Base-by-base conservation (phyloP, 2,888 invertebrate species). In the Podotricha telesiphe region DNA sequence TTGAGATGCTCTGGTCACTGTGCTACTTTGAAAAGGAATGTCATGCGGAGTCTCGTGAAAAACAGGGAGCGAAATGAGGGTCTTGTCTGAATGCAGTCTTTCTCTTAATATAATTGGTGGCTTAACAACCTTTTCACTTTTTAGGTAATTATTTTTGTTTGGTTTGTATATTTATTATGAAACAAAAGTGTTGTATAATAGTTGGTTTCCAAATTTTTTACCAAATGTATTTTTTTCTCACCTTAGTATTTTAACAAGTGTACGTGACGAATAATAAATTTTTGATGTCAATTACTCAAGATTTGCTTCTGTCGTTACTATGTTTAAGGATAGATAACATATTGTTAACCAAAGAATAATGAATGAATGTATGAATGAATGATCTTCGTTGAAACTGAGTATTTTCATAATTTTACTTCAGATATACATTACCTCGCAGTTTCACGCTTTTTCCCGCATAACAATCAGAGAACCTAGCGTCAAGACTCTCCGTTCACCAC, bases 1-100 rank as follows among this genome's bases (percentile, higher is more conserved):
- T 74, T 74, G 77, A 82, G 74, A 71, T 75, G 70, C 73, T 71
- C 71, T 67, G 67, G 71, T 71, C 73, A 71, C 75, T 73, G 70
- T 72, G 65, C 68, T 71, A 70, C 70, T 71, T 69, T 67, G 70
- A 69, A 69, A 67, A 62, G 74, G 68, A 73, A 78, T 72, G 74
- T 66, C 69, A 68, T 72, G 70, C 62, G 73, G 72, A 65, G 72
- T 71, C 71, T 73, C 70, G 74, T 74, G 71, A 76, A 79, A 76
- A 75, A 75, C 70, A 69, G 56, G 63, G 65, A 71, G 65, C 66
- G 66, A 71, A 73, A 67, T 68, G 69, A 64, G 62, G 59, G 68
- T 42, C 22, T 59, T 45, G 40, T 67, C 34, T 22, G 45, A 19
- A 28, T 28, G 48, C 28, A 19, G 42, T 22, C 22, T n/a, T n/a